phyloP scores from a whole-genome alignment of 2,888 invertebrate genomes.

The Parnassius smintheus region DNA sequence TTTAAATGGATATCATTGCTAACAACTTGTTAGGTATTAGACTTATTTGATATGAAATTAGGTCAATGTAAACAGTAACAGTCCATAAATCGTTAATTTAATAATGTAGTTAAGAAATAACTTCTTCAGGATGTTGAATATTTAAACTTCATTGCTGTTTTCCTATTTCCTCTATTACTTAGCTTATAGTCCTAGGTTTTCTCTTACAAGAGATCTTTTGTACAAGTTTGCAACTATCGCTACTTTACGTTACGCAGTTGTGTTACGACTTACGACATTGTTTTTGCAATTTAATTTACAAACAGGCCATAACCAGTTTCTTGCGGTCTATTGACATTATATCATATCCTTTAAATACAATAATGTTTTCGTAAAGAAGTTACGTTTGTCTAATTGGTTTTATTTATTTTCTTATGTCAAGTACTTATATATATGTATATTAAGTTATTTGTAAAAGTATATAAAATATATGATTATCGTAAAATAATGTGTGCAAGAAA shows the following conservation, averaged over 20 bases:
- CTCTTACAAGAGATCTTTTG: conserved; percentile 1
- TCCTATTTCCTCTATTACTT: conserved; percentile 15
- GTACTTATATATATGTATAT: no score
- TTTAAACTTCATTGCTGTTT: conserved; percentile 1
- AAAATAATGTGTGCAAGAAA: no score
- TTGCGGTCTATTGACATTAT: background rate
- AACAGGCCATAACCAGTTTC: conserved; percentile 7
- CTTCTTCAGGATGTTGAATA: conserved; percentile 13
- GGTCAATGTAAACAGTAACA: background rate
- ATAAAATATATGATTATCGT: no score
- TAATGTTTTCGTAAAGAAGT: no score
- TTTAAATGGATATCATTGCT: no score
- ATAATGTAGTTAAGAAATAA: background rate
- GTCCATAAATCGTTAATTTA: background rate
- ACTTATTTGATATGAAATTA: background rate
- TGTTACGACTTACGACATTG: conserved; percentile 10
- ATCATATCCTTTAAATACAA: no score
- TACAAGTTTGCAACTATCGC: conserved; percentile 4
- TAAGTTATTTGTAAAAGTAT: no score
- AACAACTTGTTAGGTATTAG: no score
- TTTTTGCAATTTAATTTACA: conserved; percentile 16
- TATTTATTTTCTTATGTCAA: no score
- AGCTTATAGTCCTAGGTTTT: conserved; percentile 1
- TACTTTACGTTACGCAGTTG: conserved; percentile 1
- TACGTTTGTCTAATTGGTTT: no score